Conservation (phyloP, 2,113 vertebrate species). For the Epinephelus fuscoguttatus region DNA sequence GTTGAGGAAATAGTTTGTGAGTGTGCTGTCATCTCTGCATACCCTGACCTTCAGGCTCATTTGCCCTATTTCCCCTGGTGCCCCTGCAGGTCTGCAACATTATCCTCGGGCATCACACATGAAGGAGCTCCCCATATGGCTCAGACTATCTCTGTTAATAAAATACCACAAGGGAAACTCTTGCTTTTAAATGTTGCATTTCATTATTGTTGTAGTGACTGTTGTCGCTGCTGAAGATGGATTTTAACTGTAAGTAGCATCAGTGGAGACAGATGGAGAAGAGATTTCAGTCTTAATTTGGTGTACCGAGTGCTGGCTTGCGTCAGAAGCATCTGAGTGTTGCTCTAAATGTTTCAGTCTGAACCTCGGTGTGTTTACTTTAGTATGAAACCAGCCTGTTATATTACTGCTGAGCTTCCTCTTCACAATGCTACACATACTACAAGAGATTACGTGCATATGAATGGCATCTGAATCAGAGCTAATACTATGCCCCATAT, state of each 20-base stretch:
- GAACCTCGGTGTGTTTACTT: conserved; percentile 1
- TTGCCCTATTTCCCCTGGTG: neutral
- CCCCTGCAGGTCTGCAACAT: neutral
- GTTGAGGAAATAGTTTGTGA: neutral
- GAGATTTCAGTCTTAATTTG: conserved; percentile 15
- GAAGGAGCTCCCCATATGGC: neutral
- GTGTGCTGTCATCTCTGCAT: neutral
- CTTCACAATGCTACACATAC: neutral
- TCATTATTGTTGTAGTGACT: neutral
- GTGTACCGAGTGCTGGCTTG: neutral
- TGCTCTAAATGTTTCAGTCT: neutral
- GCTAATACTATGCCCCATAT: conserved; percentile 29
- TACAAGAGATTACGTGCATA: neutral
- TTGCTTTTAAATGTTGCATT: neutral
- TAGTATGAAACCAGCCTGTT: neutral
- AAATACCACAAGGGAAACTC: neutral
- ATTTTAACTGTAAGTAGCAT: neutral
- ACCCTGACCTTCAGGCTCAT: neutral
- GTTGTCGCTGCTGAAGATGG: neutral
- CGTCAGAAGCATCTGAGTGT: neutral
- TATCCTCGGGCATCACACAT: neutral
- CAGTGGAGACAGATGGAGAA: conserved; percentile 7
- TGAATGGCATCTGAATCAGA: neutral
- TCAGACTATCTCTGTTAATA: neutral
- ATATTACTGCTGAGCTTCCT: neutral